phyloP scores from a whole-genome alignment of 2,797 vertebrate genomes.

The Perodicticus potto region DNA sequence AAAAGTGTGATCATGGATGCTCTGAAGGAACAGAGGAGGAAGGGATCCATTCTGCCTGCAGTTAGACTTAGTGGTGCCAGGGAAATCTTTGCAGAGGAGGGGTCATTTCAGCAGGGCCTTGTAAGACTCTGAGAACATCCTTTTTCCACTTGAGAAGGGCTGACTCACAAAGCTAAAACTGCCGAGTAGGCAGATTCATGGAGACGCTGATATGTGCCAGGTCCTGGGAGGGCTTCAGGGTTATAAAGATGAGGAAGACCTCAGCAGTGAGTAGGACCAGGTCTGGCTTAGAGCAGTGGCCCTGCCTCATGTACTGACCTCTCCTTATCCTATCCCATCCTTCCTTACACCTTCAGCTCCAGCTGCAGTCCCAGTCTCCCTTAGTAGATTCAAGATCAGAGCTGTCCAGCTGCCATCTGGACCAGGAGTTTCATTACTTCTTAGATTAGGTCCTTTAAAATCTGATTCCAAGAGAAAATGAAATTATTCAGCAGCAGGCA shows the following conservation, averaged over 20 bases:
- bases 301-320: not conserved
- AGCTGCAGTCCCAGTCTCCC: not conserved
- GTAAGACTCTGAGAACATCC: not conserved
- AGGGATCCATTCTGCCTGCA: not conserved
- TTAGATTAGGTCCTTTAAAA: constrained; percentile 33
- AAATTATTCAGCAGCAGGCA: not conserved
- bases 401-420: not conserved
- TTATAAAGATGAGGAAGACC: not conserved
- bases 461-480: constrained; percentile 36
- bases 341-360: not conserved
- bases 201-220: not conserved
- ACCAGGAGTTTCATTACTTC: constrained; percentile 4
- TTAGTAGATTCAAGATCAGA: constrained; percentile 2
- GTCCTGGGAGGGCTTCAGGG: not conserved
- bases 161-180: not conserved
- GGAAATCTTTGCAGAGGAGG: not conserved
- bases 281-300: not conserved
- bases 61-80: not conserved
- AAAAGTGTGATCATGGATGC: not conserved
- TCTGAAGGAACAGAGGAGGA: not conserved
- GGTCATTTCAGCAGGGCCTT: not conserved
- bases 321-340: not conserved
- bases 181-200: not conserved
- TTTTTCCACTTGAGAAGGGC: not conserved
- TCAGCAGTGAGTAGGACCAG: not conserved